Conservation (phyloP, 2,113 vertebrate genomes). For the Tachysurus vachellii region DNA sequence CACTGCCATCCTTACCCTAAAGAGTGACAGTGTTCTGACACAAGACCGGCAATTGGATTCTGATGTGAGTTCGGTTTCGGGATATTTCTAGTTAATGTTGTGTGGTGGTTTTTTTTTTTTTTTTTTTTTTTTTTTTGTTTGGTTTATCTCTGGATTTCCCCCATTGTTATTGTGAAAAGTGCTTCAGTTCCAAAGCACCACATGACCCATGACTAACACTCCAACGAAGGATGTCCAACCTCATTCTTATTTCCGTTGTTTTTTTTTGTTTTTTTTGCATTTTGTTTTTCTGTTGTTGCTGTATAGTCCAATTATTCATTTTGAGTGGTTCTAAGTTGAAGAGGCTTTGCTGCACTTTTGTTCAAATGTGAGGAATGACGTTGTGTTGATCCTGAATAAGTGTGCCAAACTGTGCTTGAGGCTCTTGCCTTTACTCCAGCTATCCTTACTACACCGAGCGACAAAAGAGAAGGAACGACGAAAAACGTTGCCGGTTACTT, state of each 20-base stretch:
- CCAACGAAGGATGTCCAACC: conserved; percentile 69
- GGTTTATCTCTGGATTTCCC: conserved; percentile 67
- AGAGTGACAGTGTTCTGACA: conserved; percentile 70
- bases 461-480: conserved; percentile 33
- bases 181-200: conserved; percentile 69
- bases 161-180: conserved; percentile 75
- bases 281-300: conserved; percentile 7
- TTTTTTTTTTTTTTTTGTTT: conserved; percentile 4
- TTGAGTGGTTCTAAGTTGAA: conserved; percentile 71
- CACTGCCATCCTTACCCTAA: conserved; percentile 63
- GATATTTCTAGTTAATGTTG: background rate
- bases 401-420: conserved; percentile 80
- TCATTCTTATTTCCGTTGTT: conserved; percentile 59
- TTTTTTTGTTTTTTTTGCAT: conserved; percentile 1
- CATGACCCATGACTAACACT: conserved; percentile 72
- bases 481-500: conserved; percentile 64
- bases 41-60: conserved; percentile 22
- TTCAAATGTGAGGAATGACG: conserved; percentile 69
- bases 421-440: conserved; percentile 73
- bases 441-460: conserved; percentile 69
- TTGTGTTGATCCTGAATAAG: conserved; percentile 72
- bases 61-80: background rate
- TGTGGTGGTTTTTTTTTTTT: background rate
- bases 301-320: conserved; percentile 35
- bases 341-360: conserved; percentile 66